Conservation (phyloP, 2,113 vertebrate species). For the Tragelaphus imberbis region DNA sequence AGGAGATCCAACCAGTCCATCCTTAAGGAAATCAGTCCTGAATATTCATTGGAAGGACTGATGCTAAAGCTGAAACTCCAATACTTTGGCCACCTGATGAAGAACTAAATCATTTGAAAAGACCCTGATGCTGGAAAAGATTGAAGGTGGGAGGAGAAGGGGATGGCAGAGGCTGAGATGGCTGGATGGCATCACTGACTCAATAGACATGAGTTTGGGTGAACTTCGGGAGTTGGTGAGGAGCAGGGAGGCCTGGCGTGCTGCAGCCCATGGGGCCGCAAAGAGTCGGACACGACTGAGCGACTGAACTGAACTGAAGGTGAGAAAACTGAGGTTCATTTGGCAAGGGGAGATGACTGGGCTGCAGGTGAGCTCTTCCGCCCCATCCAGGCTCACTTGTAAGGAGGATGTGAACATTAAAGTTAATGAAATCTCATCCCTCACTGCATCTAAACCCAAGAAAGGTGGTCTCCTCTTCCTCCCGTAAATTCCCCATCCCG, state of each 20-base stretch:
- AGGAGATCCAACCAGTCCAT: not conserved
- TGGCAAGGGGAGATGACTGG: not conserved
- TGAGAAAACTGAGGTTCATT: not conserved
- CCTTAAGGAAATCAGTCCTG: not conserved
- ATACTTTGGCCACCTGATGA: not conserved
- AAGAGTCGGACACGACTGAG: accelerated
- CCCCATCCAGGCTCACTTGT: not conserved
- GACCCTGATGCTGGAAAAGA: not conserved
- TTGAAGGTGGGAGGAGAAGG: accelerated
- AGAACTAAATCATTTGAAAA: not conserved
- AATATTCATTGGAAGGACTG: not conserved
- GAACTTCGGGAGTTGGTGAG: accelerated
- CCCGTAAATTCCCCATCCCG: accelerated
- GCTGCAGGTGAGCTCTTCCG: not conserved
- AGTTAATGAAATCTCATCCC: not conserved
- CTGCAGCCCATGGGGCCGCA: not conserved
- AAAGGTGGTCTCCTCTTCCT: not conserved
- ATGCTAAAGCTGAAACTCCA: not conserved
- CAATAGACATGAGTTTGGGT: accelerated
- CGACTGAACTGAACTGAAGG: not conserved
- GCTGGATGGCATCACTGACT: not conserved
- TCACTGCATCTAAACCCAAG: not conserved
- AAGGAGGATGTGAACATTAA: not conserved
- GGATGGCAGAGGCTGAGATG: not conserved
- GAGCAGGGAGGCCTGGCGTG: not conserved